Evolutionary conservation across 30 jellyfish, hydroid and myxozoan genomes (phyloP).

Genomic region (Nemopilema nomurai): DNA sequence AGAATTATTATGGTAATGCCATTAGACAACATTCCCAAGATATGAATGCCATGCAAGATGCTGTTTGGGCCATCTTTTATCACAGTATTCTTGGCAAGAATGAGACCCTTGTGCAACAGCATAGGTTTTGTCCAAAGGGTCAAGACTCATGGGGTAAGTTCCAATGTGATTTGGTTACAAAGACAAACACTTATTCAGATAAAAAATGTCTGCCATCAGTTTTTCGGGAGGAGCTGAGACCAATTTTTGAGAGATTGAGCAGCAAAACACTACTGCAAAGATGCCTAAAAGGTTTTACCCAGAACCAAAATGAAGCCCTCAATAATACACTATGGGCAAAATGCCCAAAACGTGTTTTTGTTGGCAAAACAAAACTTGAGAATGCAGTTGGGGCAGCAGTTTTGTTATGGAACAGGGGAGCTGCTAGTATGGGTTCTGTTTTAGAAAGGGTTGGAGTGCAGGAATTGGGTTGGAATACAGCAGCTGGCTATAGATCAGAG

Average conservation of each 20-base stretch:
- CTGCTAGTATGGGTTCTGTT: background rate
- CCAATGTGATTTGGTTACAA: background rate
- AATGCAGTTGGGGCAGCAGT: constrained; percentile 11
- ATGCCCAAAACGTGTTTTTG: constrained; percentile 41
- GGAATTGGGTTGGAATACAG: background rate
- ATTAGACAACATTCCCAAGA: background rate
- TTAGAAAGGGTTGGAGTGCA: background rate
- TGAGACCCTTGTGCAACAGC: constrained; percentile 20
- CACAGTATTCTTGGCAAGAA: constrained; percentile 12
- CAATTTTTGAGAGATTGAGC: constrained; percentile 6
- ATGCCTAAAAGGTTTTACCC: constrained; percentile 33
- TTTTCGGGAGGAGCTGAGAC: constrained; percentile 11
- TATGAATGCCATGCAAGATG: background rate
- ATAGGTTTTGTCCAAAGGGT: constrained; percentile 28
- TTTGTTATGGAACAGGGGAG: constrained; percentile 4
- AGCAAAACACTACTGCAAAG: constrained; percentile 12
- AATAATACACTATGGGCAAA: constrained; percentile 47
- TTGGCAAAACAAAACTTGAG: constrained; percentile 9
- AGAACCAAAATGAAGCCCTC: constrained; percentile 52
- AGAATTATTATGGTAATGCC: background rate
- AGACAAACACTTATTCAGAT: background rate
- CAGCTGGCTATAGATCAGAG: background rate
- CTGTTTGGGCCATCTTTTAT: background rate
- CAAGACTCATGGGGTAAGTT: constrained; percentile 28
- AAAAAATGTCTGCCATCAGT: constrained; percentile 31